Conservation (phyloP, 2,113 vertebrate species). For the Cromileptes altivelis region DNA sequence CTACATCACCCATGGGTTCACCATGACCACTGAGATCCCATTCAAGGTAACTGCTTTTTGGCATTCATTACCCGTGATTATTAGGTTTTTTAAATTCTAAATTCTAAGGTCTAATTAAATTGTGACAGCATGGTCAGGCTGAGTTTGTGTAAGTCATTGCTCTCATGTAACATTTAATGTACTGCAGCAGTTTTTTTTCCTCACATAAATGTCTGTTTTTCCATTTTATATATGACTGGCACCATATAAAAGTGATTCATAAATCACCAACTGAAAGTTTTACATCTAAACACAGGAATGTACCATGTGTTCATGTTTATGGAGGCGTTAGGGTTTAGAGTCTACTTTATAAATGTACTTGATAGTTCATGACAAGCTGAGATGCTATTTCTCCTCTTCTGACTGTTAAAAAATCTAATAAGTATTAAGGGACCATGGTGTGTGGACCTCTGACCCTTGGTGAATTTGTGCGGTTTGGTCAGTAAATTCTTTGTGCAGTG, state of each 20-base stretch:
- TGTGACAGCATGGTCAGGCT: too few species aligned
- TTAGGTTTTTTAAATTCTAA: too few species aligned
- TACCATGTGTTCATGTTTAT: neutral
- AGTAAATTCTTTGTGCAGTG: slow-evolving; percentile 1
- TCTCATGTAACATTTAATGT: neutral
- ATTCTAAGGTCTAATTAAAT: too few species aligned
- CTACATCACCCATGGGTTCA: slow-evolving; percentile 94
- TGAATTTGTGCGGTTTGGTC: slow-evolving; percentile 1
- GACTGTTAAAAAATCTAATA: neutral
- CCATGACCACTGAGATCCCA: slow-evolving; percentile 94
- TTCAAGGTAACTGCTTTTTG: slow-evolving; percentile 81
- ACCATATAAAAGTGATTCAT: neutral
- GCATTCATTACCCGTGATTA: neutral
- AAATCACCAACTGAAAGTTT: neutral
- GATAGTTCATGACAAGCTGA: neutral
- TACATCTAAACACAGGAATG: neutral
- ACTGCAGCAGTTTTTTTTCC: neutral
- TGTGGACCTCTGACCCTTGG: neutral
- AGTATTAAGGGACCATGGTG: neutral
- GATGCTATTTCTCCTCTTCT: neutral
- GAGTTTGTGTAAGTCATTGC: neutral
- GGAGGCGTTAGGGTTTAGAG: neutral
- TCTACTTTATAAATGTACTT: neutral
- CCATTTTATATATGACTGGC: neutral
- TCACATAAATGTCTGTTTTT: too few species aligned